A percentile compares a stretch with the other conserved stretches of the same genome.
These are phyloP conservation scores for Echinometra lucunter DNA, from an alignment of 53 echinoderm and acorn worm genomes.

Conservation along the genomic window DNA sequence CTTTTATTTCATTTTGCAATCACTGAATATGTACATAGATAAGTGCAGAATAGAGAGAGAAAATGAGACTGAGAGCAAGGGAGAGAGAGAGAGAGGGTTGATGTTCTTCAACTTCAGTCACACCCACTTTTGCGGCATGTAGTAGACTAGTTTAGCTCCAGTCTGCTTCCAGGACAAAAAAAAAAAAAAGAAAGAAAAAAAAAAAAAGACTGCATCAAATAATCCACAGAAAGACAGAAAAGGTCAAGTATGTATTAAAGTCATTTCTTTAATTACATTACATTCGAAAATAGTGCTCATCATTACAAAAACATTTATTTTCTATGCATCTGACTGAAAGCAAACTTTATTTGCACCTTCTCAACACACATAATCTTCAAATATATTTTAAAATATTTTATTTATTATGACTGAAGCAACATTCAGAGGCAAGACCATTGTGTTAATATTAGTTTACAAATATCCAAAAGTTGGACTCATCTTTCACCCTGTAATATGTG, in stretches of 20 bases:
- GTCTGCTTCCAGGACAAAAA: no score
- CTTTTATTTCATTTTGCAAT: background rate
- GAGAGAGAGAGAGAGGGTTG: no score
- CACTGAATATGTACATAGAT: background rate
- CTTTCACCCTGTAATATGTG: background rate
- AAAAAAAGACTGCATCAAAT: no score
- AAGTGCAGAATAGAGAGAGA: background rate
- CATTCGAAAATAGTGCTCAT: no score
- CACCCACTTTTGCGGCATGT: no score
- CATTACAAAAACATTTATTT: background rate
- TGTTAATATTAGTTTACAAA: background rate
- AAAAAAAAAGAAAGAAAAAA: no score
- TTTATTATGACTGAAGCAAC: background rate
- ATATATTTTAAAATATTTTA: background rate
- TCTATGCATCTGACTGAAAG: background rate
- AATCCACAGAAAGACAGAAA: no score
- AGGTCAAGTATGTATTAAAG: no score
- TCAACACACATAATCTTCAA: conserved; percentile 32
- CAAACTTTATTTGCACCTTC: conserved; percentile 12
- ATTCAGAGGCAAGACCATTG: background rate
- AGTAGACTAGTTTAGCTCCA: no score
- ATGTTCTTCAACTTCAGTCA: no score
- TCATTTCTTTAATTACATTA: no score
- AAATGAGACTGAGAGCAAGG: no score
- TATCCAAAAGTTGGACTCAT: background rate